These are phyloP conservation scores for Eumerus sabulonum DNA, from an alignment of 2,888 invertebrate species.

Conservation along the genomic window DNA sequence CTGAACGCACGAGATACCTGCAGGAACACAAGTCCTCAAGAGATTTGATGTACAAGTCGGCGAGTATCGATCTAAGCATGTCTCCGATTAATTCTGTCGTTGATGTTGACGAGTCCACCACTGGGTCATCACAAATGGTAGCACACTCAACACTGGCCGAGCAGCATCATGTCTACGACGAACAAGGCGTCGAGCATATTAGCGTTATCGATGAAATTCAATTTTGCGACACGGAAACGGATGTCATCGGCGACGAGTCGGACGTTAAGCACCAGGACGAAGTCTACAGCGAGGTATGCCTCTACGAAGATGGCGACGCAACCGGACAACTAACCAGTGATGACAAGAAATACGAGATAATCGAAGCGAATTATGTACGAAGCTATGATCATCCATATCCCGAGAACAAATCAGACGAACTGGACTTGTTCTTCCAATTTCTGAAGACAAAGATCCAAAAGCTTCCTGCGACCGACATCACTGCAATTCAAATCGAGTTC, in stretches of 20 bases:
- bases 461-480: slow-evolving; percentile 75
- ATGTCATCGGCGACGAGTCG: slow-evolving; percentile 51
- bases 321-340: background rate
- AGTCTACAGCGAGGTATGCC: slow-evolving; percentile 74
- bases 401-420: slow-evolving; percentile 71
- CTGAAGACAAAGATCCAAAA: slow-evolving; percentile 76
- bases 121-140: no score
- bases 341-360: background rate
- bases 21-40: background rate
- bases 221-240: slow-evolving; percentile 72
- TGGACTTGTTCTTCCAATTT: slow-evolving; percentile 77
- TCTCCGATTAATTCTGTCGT: background rate
- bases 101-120: background rate
- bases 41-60: background rate
- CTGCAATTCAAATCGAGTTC: slow-evolving; percentile 76
- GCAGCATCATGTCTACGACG: slow-evolving; percentile 72
- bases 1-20: slow-evolving; percentile 70
- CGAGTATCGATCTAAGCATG: background rate
- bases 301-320: slow-evolving; percentile 74
- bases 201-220: slow-evolving; percentile 65
- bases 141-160: background rate
- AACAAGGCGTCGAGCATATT: slow-evolving; percentile 75
- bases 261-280: slow-evolving; percentile 74
- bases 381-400: background rate
- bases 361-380: background rate